A percentile compares a stretch with the other conserved stretches of the same genome.
Conservation (phyloP, 2,113 vertebrate genomes). For the Xerus inauris region DNA sequence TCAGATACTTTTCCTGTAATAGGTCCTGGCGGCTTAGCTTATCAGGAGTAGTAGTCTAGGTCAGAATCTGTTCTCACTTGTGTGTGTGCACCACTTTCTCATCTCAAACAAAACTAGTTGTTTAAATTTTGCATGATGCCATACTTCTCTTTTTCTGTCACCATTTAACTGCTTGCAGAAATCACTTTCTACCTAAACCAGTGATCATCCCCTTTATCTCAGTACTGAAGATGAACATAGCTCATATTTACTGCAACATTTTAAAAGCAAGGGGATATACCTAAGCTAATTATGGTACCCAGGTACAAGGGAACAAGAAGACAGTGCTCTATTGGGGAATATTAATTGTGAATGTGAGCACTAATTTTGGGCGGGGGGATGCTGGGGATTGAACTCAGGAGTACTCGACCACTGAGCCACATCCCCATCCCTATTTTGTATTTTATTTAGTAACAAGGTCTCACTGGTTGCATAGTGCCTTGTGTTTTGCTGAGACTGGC, state of each 20-base stretch:
- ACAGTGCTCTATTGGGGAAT: background rate
- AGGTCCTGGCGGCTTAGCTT: background rate
- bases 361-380: too few species aligned
- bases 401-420: too few species aligned
- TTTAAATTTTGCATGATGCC: background rate
- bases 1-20: background rate
- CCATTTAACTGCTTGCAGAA: background rate
- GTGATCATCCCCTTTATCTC: background rate
- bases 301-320: background rate
- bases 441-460: too few species aligned
- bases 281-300: background rate
- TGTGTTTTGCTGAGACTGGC: too few species aligned
- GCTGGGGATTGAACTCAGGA: too few species aligned
- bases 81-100: background rate
- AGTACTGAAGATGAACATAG: background rate
- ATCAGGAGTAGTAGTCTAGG: background rate
- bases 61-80: background rate
- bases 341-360: background rate
- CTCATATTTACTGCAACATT: background rate
- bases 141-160: conserved; percentile 1
- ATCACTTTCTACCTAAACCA: background rate
- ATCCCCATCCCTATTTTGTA: too few species aligned
- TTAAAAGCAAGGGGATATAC: background rate
- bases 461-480: too few species aligned
- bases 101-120: background rate